These are phyloP conservation scores for Brachypalpus laphriformis DNA, from an alignment of 2,888 invertebrate species.

Conservation along the genomic window DNA sequence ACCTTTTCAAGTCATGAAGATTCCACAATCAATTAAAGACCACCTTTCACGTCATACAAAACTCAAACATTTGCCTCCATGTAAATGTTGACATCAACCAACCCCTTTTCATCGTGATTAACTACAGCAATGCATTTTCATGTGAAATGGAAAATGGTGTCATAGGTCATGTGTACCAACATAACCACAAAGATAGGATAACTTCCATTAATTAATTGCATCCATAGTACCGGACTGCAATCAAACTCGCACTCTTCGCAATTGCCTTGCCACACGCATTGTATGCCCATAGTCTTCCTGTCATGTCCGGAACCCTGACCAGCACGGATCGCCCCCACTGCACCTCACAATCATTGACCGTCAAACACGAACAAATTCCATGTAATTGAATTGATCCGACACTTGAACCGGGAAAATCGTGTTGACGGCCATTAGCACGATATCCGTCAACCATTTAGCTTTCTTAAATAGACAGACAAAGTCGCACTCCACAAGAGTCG, in stretches of 20 bases:
- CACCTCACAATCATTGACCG: conserved; percentile 35
- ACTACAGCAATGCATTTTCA: neutral
- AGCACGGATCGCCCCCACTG: conserved; percentile 5
- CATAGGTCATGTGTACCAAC: conserved; percentile 46
- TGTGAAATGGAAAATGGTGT: conserved; percentile 28
- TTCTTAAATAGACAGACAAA: conserved; percentile 29
- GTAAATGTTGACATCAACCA: conserved; percentile 12
- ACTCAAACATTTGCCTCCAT: conserved; percentile 14
- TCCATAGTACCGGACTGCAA: conserved; percentile 6
- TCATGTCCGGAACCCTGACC: conserved; percentile 48
- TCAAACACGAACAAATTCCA: conserved; percentile 58
- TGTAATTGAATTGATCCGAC: conserved; percentile 68
- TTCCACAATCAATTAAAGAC: neutral
- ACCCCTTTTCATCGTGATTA: conserved; percentile 20
- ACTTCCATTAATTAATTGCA: conserved; percentile 37
- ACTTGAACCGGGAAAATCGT: conserved; percentile 70
- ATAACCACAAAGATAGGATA: conserved; percentile 13
- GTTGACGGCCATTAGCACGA: conserved; percentile 68
- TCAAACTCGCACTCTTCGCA: conserved; percentile 36
- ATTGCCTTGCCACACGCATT: conserved; percentile 51
- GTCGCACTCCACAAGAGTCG: conserved; percentile 2
- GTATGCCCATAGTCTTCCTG: conserved; percentile 4
- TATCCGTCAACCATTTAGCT: conserved; percentile 60
- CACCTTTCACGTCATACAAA: neutral
- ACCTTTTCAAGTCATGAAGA: neutral